Conservation (phyloP, 2,797 vertebrate species). For the Esox masquinongy region DNA sequence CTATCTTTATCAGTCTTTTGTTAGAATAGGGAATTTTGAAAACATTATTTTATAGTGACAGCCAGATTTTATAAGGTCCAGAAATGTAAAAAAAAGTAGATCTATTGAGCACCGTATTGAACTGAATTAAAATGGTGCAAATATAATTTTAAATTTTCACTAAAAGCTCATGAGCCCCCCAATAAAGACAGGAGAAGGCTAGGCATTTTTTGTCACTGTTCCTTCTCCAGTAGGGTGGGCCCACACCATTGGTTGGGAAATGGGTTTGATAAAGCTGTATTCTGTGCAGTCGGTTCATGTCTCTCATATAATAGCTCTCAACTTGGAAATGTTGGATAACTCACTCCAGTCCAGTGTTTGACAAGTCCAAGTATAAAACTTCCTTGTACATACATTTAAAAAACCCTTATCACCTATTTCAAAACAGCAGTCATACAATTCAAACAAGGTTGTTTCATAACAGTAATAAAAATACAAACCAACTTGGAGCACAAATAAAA, state of each 20-base stretch:
- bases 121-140: slow-evolving; percentile 49
- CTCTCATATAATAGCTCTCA: slow-evolving; percentile 70
- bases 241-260: slow-evolving; percentile 52
- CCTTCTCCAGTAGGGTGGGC: slow-evolving; percentile 49
- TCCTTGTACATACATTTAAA: slow-evolving; percentile 78
- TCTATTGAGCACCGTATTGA: slow-evolving; percentile 43
- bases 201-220: slow-evolving; percentile 44
- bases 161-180: not conserved
- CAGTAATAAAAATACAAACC: slow-evolving; percentile 90
- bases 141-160: slow-evolving; percentile 39
- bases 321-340: slow-evolving; percentile 79
- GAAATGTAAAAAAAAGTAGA: slow-evolving; percentile 53
- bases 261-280: slow-evolving; percentile 59
- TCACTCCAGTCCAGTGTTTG: slow-evolving; percentile 99
- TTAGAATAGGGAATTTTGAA: slow-evolving; percentile 27
- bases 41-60: slow-evolving; percentile 18
- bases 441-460: slow-evolving; percentile 92
- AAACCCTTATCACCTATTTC: slow-evolving; percentile 90
- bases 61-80: slow-evolving; percentile 28
- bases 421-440: slow-evolving; percentile 99
- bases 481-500: slow-evolving; percentile 91
- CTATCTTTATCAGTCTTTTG: slow-evolving; percentile 29
- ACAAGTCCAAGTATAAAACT: slow-evolving; percentile 96
- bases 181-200: slow-evolving; percentile 37
- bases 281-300: slow-evolving; percentile 70